A percentile compares a stretch with the other conserved stretches of the same genome.
phyloP scores from a whole-genome alignment of 2,797 vertebrate genomes.

The Pempheris klunzingeri region DNA sequence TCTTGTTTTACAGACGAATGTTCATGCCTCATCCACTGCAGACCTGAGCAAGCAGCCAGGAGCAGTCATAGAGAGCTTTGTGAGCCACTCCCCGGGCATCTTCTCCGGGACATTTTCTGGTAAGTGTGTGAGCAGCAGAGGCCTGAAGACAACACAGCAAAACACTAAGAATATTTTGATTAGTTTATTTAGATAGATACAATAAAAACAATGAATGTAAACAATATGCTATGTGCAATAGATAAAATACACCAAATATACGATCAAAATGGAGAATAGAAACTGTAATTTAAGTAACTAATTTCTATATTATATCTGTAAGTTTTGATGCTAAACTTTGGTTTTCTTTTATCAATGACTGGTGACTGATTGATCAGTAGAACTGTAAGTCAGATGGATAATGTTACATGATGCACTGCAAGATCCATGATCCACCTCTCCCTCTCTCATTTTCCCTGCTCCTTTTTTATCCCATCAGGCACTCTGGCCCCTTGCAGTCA shows the following conservation, averaged over 20 bases:
- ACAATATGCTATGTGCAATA: background rate
- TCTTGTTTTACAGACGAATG: conserved; percentile 79
- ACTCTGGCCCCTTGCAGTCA: conserved; percentile 92
- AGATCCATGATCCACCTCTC: background rate
- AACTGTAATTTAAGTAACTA: too few relatives aligned
- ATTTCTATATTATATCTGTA: too few relatives aligned
- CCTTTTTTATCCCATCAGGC: conserved; percentile 78
- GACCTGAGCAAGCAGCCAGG: conserved; percentile 88
- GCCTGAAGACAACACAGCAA: background rate
- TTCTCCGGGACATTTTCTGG: conserved; percentile 98
- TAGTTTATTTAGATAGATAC: background rate
- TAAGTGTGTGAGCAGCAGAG: conserved; percentile 61
- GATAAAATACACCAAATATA: background rate
- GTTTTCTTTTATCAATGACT: too few relatives aligned
- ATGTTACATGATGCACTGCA: background rate
- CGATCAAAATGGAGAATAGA: background rate
- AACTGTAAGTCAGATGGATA: background rate
- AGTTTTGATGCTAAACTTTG: too few relatives aligned
- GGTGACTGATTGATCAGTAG: too few relatives aligned
- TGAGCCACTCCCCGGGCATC: conserved; percentile 93
- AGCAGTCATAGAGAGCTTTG: conserved; percentile 95
- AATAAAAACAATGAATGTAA: too few relatives aligned
- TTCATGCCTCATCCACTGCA: conserved; percentile 64
- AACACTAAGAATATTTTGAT: background rate
- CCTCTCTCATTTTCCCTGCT: background rate